Evolutionary conservation across 2,888 invertebrate genomes (phyloP), one percentile per base, ranked within the genome.

Genomic region (Chydorus sphaericus): DNA sequence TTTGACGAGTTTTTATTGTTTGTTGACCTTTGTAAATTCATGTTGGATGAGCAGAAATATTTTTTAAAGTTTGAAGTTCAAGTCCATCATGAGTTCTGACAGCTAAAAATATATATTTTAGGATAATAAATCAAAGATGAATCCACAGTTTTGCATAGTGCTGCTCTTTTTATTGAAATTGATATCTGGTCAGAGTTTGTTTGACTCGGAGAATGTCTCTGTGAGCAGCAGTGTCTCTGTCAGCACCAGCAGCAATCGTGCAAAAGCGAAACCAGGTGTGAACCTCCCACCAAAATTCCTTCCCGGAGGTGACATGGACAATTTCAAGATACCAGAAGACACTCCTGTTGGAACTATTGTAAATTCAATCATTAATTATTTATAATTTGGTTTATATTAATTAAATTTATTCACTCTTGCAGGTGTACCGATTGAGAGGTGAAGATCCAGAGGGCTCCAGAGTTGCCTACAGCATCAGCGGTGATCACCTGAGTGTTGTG

Each of bases 401-500:
- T 18, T 8, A 31, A 38, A 31, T 38, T 28, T 8, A 28, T 51
- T 50, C 37, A 2, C n/a, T 23, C 1, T 26, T 26, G 54, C 55
- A 48, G 33, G 33, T 57, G 44, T 53, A 50, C 37, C 61, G 62
- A 53, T 55, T 62, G 52, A 20, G 68, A 80, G 81, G 82, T 39
- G 70, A 76, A 38, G 87, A 87, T 66, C 86, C 85, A 2, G 86
- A 87, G 66, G 81, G 81, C 52, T 79, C 82, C 1, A 76, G 72
- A 28, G 73, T 87, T 4, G 77, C 79, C 59, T 87, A 85, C 66
- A 85, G 85, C 48, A 85, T 87, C 70, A 84, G 83, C 39, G 87
- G 87, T 0, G 85, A 85, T 66, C 80, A 82, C 65, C 83, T 87
- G 66, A 80, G 80, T 11, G 86, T 87, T n/a, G 82, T 86, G 65